A percentile compares a stretch with the other conserved stretches of the same genome.
Evolutionary conservation across 2,113 vertebrate species (phyloP).

Genomic region (Austrofundulus limnaeus): DNA sequence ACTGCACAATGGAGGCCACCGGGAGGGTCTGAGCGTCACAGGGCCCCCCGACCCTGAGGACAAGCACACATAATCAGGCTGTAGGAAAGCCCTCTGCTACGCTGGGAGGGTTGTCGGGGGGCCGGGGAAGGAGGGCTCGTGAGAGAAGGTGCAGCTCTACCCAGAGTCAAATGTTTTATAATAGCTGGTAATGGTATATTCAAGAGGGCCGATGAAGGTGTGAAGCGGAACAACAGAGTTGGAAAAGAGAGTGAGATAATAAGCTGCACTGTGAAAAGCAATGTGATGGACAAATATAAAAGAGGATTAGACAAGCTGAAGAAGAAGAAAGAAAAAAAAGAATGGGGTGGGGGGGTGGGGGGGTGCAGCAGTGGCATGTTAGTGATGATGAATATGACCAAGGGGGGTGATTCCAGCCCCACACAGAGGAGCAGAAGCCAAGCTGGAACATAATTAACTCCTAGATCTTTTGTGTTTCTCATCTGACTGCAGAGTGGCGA

Average conservation of each 20-base stretch:
- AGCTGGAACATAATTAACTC: slow-evolving; percentile 96
- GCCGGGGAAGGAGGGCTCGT: slow-evolving; percentile 44
- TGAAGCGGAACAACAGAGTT: slow-evolving; percentile 56
- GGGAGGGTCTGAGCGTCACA: slow-evolving; percentile 82
- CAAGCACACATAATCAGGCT: slow-evolving; percentile 84
- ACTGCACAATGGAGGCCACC: slow-evolving; percentile 86
- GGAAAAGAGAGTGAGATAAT: slow-evolving; percentile 53
- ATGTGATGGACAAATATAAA: slow-evolving; percentile 64
- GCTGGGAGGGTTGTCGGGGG: slow-evolving; percentile 42
- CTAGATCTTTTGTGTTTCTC: slow-evolving; percentile 95
- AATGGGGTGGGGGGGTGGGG: slow-evolving; percentile 34
- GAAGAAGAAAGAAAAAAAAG: slow-evolving; percentile 80
- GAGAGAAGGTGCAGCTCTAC: slow-evolving; percentile 65
- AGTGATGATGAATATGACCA: slow-evolving; percentile 65
- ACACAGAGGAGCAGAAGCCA: slow-evolving; percentile 78
- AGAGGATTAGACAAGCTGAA: slow-evolving; percentile 75
- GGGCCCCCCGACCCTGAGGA: slow-evolving; percentile 81
- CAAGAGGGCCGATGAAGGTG: slow-evolving; percentile 68
- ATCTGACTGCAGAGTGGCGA: slow-evolving; percentile 99
- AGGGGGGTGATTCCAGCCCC: slow-evolving; percentile 77
- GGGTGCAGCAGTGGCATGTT: slow-evolving; percentile 45
- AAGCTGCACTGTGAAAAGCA: slow-evolving; percentile 54
- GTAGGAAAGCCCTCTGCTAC: slow-evolving; percentile 60
- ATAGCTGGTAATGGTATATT: slow-evolving; percentile 90
- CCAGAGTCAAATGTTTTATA: slow-evolving; percentile 91